A percentile compares a stretch with the other conserved stretches of the same genome.
Conservation (phyloP, 2,797 vertebrate genomes). For the Sebastes diaconus region DNA sequence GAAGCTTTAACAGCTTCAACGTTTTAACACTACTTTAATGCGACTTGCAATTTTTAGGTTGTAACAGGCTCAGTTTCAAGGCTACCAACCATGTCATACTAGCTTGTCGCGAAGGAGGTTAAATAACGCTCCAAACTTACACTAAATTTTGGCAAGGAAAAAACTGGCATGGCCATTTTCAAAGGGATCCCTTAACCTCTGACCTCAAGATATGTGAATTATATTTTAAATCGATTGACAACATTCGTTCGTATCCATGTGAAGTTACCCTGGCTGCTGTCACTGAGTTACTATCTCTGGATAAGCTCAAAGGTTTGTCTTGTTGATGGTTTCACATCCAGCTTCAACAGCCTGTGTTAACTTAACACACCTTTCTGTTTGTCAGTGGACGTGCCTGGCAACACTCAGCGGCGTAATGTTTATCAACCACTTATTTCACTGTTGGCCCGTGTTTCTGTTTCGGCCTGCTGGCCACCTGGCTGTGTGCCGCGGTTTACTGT, state of each 20-base stretch:
- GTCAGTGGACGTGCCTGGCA: constrained; percentile 5
- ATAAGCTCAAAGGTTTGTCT: not conserved
- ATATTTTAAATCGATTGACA: no score
- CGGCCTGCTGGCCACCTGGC: not conserved
- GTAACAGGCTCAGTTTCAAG: no score
- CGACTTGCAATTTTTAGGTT: no score
- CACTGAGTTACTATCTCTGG: not conserved
- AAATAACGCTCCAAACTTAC: no score
- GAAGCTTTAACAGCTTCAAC: not conserved
- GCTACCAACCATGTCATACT: no score
- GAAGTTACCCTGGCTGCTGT: not conserved
- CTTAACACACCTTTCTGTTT: not conserved
- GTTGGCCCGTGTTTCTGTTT: not conserved
- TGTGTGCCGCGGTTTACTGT: not conserved
- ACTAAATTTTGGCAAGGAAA: no score
- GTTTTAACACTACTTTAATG: no score
- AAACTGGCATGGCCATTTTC: no score
- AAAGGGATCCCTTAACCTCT: no score
- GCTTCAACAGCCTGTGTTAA: not conserved
- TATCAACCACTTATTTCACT: constrained; percentile 20
- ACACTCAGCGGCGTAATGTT: constrained; percentile 12
- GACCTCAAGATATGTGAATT: no score
- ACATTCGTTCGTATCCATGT: not conserved
- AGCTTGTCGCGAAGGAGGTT: no score
- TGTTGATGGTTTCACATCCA: not conserved